Conservation (phyloP, 2,888 invertebrate genomes). For the Podabrus alpinus region DNA sequence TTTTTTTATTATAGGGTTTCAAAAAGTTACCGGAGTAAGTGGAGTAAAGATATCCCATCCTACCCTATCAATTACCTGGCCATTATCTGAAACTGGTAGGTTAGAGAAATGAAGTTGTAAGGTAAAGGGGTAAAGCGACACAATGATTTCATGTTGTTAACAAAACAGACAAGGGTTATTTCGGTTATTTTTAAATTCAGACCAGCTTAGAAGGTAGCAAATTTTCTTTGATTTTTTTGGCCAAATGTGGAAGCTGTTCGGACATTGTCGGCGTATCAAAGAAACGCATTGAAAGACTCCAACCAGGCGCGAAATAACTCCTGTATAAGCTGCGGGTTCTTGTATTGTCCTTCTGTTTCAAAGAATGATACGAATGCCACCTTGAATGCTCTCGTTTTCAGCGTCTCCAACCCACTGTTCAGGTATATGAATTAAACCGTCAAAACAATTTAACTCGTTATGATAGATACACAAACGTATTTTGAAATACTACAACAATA, state of each 20-base stretch:
- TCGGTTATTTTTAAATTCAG: not conserved
- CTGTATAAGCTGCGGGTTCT: slow-evolving; percentile 21
- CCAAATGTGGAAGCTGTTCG: not conserved
- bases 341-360: slow-evolving; percentile 26
- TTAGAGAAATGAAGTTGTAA: not conserved
- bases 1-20: not conserved
- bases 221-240: not conserved
- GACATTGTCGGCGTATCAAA: slow-evolving; percentile 27
- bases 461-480: not conserved
- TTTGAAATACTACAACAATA: not conserved
- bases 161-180: not conserved
- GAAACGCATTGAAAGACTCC: slow-evolving; percentile 24
- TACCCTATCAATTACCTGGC: slow-evolving; percentile 1
- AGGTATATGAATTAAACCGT: slow-evolving; percentile 12
- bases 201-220: not conserved
- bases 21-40: not conserved
- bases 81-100: not conserved
- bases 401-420: slow-evolving; percentile 11
- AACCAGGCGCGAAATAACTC: slow-evolving; percentile 33
- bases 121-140: not conserved
- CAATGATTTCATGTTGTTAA: not conserved
- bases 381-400: slow-evolving; percentile 25
- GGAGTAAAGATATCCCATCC: not conserved
- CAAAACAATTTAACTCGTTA: slow-evolving; percentile 12
- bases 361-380: slow-evolving; percentile 28